Percentiles rank a stretch among this genome's conserved stretches.
phyloP scores from a whole-genome alignment of 2,113 vertebrate species.

The Thalassarche chlororhynchos region DNA sequence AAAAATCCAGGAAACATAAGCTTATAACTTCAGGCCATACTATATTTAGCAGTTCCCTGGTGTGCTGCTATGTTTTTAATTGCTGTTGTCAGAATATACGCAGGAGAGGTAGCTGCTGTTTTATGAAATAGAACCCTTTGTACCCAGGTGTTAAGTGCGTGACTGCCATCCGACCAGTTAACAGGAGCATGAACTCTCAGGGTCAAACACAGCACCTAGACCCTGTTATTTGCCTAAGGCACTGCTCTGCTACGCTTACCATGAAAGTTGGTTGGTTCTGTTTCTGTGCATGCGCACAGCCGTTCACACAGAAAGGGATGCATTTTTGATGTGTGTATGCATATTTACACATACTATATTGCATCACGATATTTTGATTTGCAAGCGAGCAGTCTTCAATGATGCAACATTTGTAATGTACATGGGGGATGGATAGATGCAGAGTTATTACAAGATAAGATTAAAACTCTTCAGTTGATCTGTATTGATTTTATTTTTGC shows the following conservation, averaged over 20 bases:
- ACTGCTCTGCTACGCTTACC: not conserved
- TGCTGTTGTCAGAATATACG: not conserved
- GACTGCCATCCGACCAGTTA: not conserved
- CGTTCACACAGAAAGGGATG: not conserved
- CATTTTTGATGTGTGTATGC: not conserved
- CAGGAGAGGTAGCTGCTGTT: not conserved
- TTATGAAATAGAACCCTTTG: not conserved
- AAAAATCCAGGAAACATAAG: not conserved
- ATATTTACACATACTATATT: not conserved
- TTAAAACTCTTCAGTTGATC: not conserved
- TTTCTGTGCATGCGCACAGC: rapidly evolving
- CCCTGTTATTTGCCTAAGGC: not conserved
- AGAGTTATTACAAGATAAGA: not conserved
- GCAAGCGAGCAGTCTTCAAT: not conserved
- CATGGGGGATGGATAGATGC: not conserved
- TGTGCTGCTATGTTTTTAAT: not conserved
- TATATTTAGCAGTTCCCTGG: conserved; percentile 27
- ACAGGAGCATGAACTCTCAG: not conserved
- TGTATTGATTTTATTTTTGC: conserved; percentile 4
- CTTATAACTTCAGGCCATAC: not conserved
- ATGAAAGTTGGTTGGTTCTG: not conserved
- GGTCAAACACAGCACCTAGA: not conserved
- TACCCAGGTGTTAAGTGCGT: not conserved
- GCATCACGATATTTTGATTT: not conserved
- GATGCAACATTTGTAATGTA: not conserved